Evolutionary conservation across 1,140 invertebrate genomes (phyloP).

Genomic region (Drosophila mauritiana): DNA sequence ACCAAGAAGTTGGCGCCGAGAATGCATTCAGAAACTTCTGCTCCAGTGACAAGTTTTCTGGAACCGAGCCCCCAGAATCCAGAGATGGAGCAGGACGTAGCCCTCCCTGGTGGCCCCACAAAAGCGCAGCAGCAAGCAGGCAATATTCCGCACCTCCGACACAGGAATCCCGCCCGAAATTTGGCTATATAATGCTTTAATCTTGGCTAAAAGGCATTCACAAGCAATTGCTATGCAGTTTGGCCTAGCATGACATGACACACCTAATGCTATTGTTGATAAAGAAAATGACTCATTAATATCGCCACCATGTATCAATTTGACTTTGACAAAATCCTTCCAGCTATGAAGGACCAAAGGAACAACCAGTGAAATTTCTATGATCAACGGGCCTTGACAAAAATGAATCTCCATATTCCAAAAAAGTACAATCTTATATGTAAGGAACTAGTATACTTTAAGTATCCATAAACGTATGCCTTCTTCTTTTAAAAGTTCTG

Average conservation of each 20-base stretch:
- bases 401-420: no score
- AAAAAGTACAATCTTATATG: no score
- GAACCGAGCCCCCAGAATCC: slow-evolving; percentile 5
- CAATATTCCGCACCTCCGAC: slow-evolving; percentile 19
- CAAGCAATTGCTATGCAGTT: not conserved
- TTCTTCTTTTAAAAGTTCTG: not conserved
- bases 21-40: slow-evolving; percentile 78
- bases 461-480: no score
- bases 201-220: slow-evolving; percentile 3
- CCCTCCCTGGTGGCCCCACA: slow-evolving; percentile 30
- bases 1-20: slow-evolving; percentile 72
- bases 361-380: no score
- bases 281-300: no score
- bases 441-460: no score
- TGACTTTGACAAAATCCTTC: no score
- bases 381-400: no score
- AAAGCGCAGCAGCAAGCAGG: slow-evolving; percentile 56
- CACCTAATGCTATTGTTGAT: not conserved
- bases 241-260: no score
- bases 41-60: slow-evolving; percentile 59
- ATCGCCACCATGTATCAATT: no score
- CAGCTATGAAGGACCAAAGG: no score
- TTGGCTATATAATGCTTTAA: slow-evolving; percentile 35
- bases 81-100: slow-evolving; percentile 2
- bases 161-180: slow-evolving; percentile 30